Conservation (phyloP, 2,797 vertebrate genomes). For the Ammospiza maritima region DNA sequence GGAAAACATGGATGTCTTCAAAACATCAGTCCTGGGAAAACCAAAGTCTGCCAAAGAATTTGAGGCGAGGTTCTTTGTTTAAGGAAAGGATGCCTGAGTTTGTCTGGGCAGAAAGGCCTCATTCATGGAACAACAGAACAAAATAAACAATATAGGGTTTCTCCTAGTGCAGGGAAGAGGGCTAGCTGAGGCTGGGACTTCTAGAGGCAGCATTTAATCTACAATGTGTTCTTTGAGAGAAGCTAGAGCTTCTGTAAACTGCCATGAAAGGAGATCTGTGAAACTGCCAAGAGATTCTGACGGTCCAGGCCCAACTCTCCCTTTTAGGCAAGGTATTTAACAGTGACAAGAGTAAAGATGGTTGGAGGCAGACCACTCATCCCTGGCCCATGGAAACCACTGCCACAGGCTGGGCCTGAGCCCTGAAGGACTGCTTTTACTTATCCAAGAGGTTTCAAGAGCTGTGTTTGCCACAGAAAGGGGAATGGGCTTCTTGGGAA, state of each 20-base stretch:
- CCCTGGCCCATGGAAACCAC: not conserved
- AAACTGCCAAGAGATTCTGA: not conserved
- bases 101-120: not conserved
- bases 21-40: not conserved
- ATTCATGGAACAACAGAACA: not conserved
- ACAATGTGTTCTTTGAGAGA: not conserved
- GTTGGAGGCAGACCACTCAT: not conserved
- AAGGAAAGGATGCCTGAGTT: not conserved
- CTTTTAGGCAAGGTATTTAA: slow-evolving; percentile 8
- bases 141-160: not conserved
- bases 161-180: not conserved
- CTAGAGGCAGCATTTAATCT: not conserved
- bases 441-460: not conserved
- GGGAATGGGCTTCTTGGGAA: not conserved
- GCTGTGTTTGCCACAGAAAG: not conserved
- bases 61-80: not conserved
- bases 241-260: not conserved
- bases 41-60: not conserved
- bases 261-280: not conserved
- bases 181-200: not conserved
- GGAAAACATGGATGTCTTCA: not conserved
- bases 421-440: not conserved
- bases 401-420: not conserved
- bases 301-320: not conserved
- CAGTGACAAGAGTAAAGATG: not conserved